Percentiles rank a stretch among this genome's conserved stretches.
phyloP scores from a whole-genome alignment of 2,888 invertebrate genomes.

The Platerodrilus igneus region DNA sequence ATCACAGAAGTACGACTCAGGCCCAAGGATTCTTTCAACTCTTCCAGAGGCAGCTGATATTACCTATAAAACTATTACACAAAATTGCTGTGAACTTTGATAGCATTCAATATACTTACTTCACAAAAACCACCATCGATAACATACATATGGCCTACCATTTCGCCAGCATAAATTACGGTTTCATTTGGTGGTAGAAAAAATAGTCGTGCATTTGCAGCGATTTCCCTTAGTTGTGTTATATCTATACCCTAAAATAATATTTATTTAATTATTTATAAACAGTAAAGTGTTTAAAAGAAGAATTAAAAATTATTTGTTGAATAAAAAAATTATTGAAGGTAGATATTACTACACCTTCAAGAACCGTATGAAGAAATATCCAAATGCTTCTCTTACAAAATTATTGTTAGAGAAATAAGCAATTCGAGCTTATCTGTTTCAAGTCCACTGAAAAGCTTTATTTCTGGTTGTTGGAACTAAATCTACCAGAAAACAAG shows the following conservation, averaged over 20 bases:
- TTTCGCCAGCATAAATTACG: constrained; percentile 30
- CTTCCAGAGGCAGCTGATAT: constrained; percentile 25
- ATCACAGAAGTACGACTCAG: constrained; percentile 23
- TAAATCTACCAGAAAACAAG: too few species aligned
- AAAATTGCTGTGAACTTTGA: background rate
- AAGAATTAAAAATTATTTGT: too few species aligned
- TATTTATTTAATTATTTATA: too few species aligned
- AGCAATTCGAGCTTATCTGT: too few species aligned
- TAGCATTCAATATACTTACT: constrained; percentile 17
- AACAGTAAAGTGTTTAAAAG: too few species aligned
- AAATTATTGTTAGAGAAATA: too few species aligned
- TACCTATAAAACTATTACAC: constrained; percentile 14
- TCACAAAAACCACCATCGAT: constrained; percentile 32
- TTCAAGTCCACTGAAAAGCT: too few species aligned
- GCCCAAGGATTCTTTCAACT: constrained; percentile 26
- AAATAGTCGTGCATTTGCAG: constrained; percentile 18
- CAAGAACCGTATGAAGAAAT: too few species aligned
- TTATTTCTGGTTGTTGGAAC: too few species aligned
- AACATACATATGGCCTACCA: constrained; percentile 27
- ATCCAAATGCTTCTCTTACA: too few species aligned
- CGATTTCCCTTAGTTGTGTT: constrained; percentile 20
- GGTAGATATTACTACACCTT: too few species aligned
- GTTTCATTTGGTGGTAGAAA: constrained; percentile 29
- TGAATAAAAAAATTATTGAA: too few species aligned
- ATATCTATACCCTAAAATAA: constrained; percentile 15